Evolutionary conservation across 2,113 vertebrate species (phyloP), one percentile per base, ranked within the genome.

Genomic region (Machaerirhynchus nigripectus): DNA sequence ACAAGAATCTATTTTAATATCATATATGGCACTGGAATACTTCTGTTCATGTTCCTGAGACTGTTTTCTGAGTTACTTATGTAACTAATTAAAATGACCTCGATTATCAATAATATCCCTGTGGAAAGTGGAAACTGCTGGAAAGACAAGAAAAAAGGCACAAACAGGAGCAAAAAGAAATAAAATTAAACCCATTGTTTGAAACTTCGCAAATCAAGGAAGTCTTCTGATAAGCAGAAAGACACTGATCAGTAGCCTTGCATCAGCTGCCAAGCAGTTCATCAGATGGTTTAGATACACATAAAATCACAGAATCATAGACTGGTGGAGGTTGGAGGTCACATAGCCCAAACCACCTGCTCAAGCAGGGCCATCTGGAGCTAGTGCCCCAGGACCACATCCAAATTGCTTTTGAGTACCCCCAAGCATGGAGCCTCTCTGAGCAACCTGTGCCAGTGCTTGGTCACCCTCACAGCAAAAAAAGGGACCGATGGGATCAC

Each of bases 361-460:
- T 42, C 76, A 86, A 56, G 33, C 28, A 69, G 10, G 15, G 19
- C 42, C 17, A 31, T 14, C 22, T 63, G 68, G 5, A 67, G 8
- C 22, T 46, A 17, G 9, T 6, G 74, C 5, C 22, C 11, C 46
- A 74, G 60, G 37, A 74, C 13, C 10, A 27, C 0, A 0, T 53
- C 63, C 33, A 71, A 33, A 55, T 39, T 22, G 3, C 7, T 46
- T 83, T 59, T 44, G 44, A 89, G 35, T 17, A 61, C 11, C 63
- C 60, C 27, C 73, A 65, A 67, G 19, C 40, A 56, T 0, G 8
- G 24, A 68, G 24, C 13, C 10, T 63, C 42, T n/a, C 39, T 46
- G 28, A 20, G 30, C 17, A 90, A n/a, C 15, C 39, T 28, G 19
- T 61, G 56, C 56, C 56, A 39, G 52, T 8, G 17, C 15, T 78